phyloP scores from a whole-genome alignment of 2,888 invertebrate genomes.

The Limenitis camilla region DNA sequence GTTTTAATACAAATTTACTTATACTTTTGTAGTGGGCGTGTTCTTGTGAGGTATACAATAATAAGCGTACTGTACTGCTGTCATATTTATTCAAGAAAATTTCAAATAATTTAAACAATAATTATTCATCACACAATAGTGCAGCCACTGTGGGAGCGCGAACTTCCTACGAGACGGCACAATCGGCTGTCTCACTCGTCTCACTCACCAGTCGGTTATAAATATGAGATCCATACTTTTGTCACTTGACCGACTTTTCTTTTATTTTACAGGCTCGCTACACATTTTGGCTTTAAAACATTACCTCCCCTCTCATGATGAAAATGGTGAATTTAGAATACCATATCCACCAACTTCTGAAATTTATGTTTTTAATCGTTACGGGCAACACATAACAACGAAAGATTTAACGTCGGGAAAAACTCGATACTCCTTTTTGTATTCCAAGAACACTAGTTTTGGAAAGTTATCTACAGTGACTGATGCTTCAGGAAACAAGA shows the following conservation, averaged over 20 bases:
- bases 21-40: no score
- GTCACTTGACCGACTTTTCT: background rate
- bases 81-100: background rate
- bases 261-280: slow-evolving; percentile 76
- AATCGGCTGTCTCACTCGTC: no score
- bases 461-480: slow-evolving; percentile 95
- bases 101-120: background rate
- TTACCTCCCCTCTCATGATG: slow-evolving; percentile 89
- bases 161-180: no score
- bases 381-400: slow-evolving; percentile 96
- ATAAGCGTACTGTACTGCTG: background rate
- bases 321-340: slow-evolving; percentile 93
- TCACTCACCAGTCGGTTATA: no score
- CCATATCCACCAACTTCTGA: slow-evolving; percentile 95
- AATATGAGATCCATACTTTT: no score
- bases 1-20: background rate
- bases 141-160: no score
- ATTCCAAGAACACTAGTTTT: slow-evolving; percentile 97
- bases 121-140: no score
- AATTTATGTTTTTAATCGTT: slow-evolving; percentile 93
- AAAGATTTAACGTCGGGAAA: slow-evolving; percentile 96
- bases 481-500: slow-evolving; percentile 94
- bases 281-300: slow-evolving; percentile 90
- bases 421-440: slow-evolving; percentile 94
- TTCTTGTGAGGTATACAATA: no score